Evolutionary conservation across 2,797 vertebrate genomes (phyloP).

Genomic region (Emydoidea blandingii): DNA sequence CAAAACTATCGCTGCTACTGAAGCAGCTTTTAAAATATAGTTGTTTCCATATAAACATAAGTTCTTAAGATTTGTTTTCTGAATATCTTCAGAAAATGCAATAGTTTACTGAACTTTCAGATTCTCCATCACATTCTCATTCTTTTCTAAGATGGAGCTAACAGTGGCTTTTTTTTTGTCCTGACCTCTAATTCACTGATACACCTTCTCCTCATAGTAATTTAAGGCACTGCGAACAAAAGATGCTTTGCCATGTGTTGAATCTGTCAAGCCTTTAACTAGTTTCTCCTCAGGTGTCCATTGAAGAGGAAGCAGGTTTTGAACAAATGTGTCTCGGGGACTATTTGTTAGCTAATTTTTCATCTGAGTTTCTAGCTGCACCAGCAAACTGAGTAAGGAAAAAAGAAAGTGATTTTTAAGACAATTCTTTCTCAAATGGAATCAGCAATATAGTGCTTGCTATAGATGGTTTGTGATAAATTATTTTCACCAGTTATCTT

Average conservation of each 20-base stretch:
- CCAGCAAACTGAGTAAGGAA: conserved; percentile 42
- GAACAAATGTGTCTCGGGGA: conserved; percentile 59
- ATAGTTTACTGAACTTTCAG: not conserved
- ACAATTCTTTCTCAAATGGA: conserved; percentile 27
- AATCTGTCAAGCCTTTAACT: conserved; percentile 76
- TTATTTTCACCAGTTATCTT: conserved; percentile 48
- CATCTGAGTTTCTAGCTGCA: conserved; percentile 58
- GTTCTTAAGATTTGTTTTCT: not conserved
- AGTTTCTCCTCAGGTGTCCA: conserved; percentile 75
- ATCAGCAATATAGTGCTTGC: conserved; percentile 36
- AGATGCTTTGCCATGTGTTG: conserved; percentile 58
- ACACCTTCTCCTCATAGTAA: conserved; percentile 44
- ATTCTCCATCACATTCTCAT: not conserved
- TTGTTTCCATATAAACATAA: not conserved
- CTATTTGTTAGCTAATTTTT: conserved; percentile 71
- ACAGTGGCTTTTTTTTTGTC: not conserved
- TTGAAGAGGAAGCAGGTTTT: conserved; percentile 74
- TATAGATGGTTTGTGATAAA: conserved; percentile 44
- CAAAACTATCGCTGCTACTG: not conserved
- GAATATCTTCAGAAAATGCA: not conserved
- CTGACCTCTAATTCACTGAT: conserved; percentile 44
- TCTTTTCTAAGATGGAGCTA: conserved; percentile 43
- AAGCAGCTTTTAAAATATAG: not conserved
- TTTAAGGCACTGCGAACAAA: conserved; percentile 72
- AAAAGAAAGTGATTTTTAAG: conserved; percentile 58